Evolutionary conservation across 2,888 invertebrate species (phyloP), one percentile per base, ranked within the genome.

Genomic region (Ectobius pallidus): DNA sequence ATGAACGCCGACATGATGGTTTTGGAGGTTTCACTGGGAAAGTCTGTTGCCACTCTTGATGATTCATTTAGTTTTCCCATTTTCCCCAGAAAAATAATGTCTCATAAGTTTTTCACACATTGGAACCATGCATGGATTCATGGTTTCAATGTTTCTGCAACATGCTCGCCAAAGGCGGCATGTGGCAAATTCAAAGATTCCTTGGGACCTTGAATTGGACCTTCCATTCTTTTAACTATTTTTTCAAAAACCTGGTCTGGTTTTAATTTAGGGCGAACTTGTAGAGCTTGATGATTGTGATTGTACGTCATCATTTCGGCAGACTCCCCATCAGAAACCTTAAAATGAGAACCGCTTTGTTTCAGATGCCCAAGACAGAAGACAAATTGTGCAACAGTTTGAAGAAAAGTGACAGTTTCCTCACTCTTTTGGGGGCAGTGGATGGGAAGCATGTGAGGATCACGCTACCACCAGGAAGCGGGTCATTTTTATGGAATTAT

Each of bases 401-500:
- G 67, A 67, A 67, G 32, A 32, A 9, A 52, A 46, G 14, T 71
- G 58, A 55, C 22, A 71, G 7, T 67, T 67, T 30, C 63, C 63
- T 3, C 71, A 55, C 18, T 71, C n/a, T 55, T 16, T 52, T 71
- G 2, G 71, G 55, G 1, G 67, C 71, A 2, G 3, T 71, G 9
- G 71, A 65, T 42, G 55, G 52, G 1, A 65, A 71, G 18, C 67
- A 71, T 52, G 25, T 67, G 1, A 52, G 22, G 22, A 69, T 55
- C 14, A 70, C 34, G 6, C 61, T 70, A 68, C 71, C 76, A 25
- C 71, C 34, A 22, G 72, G 68, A 42, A 73, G 73, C 46, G 75
- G 74, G 18, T 73, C 75, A 6, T 69, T 44, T 49, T 77, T 71
- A 68, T 76, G 44, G 32, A 76, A 77, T 63, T 77, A 76, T 39